These are phyloP conservation scores for Cryptoleucopteryx plumbea DNA, from an alignment of 2,113 vertebrate genomes.

Conservation along the genomic window DNA sequence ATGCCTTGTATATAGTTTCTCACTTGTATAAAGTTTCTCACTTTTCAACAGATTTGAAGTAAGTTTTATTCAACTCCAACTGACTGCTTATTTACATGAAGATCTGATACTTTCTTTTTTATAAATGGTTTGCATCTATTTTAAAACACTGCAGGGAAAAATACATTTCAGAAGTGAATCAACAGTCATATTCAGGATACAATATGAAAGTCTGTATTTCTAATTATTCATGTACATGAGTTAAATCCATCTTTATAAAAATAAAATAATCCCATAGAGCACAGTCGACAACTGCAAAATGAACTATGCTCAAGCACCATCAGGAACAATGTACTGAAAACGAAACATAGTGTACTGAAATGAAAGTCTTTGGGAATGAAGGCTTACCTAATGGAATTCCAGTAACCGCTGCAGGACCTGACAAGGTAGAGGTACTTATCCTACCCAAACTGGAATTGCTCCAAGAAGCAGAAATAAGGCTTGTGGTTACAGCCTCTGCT, in stretches of 20 bases:
- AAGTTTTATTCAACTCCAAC: background rate
- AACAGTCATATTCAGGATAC: background rate
- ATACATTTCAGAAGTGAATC: background rate
- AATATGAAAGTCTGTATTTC: background rate
- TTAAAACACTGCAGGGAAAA: background rate
- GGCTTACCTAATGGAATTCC: background rate
- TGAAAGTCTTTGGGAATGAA: background rate
- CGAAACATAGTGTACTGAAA: background rate
- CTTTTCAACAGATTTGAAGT: background rate
- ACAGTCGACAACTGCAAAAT: background rate
- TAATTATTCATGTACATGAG: background rate
- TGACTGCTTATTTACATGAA: background rate
- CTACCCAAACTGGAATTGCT: background rate
- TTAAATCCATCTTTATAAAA: background rate
- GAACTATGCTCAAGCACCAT: background rate
- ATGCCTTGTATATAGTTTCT: background rate
- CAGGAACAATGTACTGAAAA: background rate
- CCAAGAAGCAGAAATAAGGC: background rate
- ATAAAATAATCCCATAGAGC: background rate
- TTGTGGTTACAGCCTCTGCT: background rate
- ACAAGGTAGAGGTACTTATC: background rate
- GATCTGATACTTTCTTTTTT: background rate
- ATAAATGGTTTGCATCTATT: background rate
- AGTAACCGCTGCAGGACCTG: background rate
- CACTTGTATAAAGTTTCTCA: background rate